Evolutionary conservation across 2,797 vertebrate species (phyloP).

Genomic region (Erethizon dorsatum): DNA sequence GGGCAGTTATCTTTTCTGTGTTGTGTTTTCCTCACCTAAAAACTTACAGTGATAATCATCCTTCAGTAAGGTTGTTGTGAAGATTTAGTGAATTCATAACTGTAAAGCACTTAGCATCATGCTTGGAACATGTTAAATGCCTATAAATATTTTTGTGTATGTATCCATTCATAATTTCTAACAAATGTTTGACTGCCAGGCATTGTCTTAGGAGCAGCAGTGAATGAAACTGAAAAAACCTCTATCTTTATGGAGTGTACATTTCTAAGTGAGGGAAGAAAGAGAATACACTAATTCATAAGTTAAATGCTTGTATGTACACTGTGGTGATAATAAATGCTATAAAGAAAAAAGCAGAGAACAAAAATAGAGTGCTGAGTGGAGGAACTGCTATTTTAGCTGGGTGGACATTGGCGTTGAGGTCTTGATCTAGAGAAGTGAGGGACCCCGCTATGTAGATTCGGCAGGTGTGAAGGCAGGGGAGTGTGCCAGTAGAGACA

Average conservation of each 20-base stretch:
- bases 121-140: not conserved
- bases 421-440: constrained; percentile 8
- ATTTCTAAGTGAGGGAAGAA: constrained; percentile 36
- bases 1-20: not conserved
- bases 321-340: constrained; percentile 12
- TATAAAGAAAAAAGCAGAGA: constrained; percentile 19
- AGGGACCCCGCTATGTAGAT: not conserved
- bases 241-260: not conserved
- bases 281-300: constrained; percentile 45
- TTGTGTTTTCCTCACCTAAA: constrained; percentile 46
- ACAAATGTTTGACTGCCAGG: not conserved
- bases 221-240: constrained; percentile 45
- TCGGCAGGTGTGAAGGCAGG: not conserved
- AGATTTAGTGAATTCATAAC: constrained; percentile 12
- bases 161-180: constrained; percentile 62
- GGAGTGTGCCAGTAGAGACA: not conserved
- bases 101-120: not conserved
- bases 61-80: constrained; percentile 17
- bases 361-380: constrained; percentile 22
- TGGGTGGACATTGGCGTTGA: not conserved
- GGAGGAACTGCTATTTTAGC: constrained; percentile 16
- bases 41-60: constrained; percentile 18
- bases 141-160: constrained; percentile 24
- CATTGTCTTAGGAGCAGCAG: not conserved
- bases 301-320: not conserved